These are phyloP conservation scores for Telenomus remus DNA, from an alignment of 1,140 invertebrate genomes.

Conservation along the genomic window DNA sequence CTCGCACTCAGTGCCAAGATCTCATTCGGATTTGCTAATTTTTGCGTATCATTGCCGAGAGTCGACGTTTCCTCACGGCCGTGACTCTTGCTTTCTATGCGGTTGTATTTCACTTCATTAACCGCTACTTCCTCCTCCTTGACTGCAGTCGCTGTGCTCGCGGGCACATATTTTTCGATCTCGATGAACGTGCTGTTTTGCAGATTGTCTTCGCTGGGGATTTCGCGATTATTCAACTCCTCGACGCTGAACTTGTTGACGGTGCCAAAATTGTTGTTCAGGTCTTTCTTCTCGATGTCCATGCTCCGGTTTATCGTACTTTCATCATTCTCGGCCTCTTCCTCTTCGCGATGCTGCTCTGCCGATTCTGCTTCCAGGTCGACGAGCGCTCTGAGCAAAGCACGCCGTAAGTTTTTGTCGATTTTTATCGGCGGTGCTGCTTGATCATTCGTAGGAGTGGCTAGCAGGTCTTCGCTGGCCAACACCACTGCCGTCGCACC, in stretches of 20 bases:
- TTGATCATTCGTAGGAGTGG: conserved; percentile 46
- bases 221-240: conserved; percentile 63
- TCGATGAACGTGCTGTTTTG: conserved; percentile 72
- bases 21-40: conserved; percentile 54
- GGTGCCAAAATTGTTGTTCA: conserved; percentile 56
- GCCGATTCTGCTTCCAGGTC: conserved; percentile 78
- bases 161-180: conserved; percentile 60
- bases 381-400: conserved; percentile 81
- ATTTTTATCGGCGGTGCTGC: conserved; percentile 77
- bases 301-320: conserved; percentile 16
- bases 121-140: conserved; percentile 35
- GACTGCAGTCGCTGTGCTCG: conserved; percentile 57
- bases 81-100: conserved; percentile 50
- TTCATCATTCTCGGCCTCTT: conserved; percentile 49
- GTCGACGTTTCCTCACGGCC: conserved; percentile 31
- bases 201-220: conserved; percentile 69
- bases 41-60: conserved; percentile 47
- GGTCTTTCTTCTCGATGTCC: conserved; percentile 58
- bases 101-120: conserved; percentile 55
- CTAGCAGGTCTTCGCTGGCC: conserved; percentile 56
- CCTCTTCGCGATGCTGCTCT: conserved; percentile 65
- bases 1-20: conserved; percentile 64
- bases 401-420: conserved; percentile 82
- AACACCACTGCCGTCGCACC: conserved; percentile 15
- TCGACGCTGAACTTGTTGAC: conserved; percentile 65